Base-by-base conservation (phyloP, 2,797 vertebrate genomes). In the Tenualosa ilisha region DNA sequence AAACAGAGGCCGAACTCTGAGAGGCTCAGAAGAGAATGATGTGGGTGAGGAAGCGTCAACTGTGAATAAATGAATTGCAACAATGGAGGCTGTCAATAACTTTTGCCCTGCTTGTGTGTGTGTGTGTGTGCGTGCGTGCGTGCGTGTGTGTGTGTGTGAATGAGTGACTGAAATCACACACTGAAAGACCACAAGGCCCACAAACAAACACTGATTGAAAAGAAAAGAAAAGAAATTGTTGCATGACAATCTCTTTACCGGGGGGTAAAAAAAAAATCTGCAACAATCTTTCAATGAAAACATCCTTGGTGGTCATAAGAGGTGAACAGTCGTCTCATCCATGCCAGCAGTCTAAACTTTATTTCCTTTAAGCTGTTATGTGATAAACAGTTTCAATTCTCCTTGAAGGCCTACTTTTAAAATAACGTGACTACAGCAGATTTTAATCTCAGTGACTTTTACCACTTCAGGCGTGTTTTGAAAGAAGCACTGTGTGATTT, bases 51-150 rank as follows among this genome's bases (percentile, higher is more conserved):
- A 43, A 17, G 72, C 46, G 68, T 75, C 68, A 75, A 75, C 68
- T 75, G 72, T 17, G 72, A 79, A 79, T 79, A 79, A 79, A 79
- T 79, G 72, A n/a, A 46, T 79, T 40, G 40, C 17, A 79, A 79
- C 72, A 79, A 79, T 79, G 20, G 72, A 79, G 40, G 37, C 72
- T 79, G 72, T 79, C 72, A 79, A 17, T 79, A 79, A 79, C 72
- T 79, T 79, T 79, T 79, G 72, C 72, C 72, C 72, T 79, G 15
- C 37, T 43, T 79, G 20, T 46, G 40, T 43, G 40, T 79, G 40
- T 79, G 72, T 79, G 72, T 79, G 72, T 79, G 37, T 46, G 37
- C 46, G 37, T 79, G 72, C 46, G 17, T 46, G 72, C 22, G 72
- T 79, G 68, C 46, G 72, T 43, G 68, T 20, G 68, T 75, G 68